phyloP scores from a whole-genome alignment of 2,113 vertebrate species.

The Chloroceryle aenea region DNA sequence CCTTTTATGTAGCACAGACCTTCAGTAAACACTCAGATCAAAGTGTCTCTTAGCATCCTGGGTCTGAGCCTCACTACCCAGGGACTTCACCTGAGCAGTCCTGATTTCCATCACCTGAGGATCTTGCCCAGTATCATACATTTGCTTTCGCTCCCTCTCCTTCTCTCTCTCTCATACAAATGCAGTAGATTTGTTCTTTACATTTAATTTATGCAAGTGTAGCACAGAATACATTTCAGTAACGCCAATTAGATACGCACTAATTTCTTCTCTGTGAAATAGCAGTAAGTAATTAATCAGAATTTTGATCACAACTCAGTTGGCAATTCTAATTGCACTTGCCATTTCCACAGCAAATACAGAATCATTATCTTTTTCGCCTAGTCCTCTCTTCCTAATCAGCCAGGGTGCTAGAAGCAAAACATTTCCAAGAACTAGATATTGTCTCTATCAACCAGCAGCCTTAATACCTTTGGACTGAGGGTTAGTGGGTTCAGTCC shows the following conservation, averaged over 20 bases:
- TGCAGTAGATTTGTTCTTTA: background rate
- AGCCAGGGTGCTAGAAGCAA: conserved; percentile 58
- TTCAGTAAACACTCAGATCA: background rate
- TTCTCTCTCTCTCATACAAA: background rate
- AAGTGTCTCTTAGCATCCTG: accelerated
- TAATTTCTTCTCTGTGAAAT: conserved; percentile 72
- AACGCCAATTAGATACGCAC: conserved; percentile 67
- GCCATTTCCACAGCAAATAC: conserved; percentile 65
- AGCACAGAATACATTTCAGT: conserved; percentile 47
- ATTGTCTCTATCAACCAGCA: conserved; percentile 44
- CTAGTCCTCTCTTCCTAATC: conserved; percentile 53
- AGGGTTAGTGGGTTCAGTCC: conserved; percentile 35
- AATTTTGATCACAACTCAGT: conserved; percentile 75
- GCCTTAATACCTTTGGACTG: conserved; percentile 56
- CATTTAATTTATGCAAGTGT: conserved; percentile 64
- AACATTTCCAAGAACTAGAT: conserved; percentile 73
- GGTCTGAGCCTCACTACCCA: background rate
- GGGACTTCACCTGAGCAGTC: background rate
- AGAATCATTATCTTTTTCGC: conserved; percentile 52
- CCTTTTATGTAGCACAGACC: background rate
- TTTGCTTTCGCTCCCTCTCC: background rate
- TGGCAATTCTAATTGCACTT: conserved; percentile 72
- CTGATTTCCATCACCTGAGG: background rate
- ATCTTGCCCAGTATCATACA: background rate
- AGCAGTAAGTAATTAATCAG: conserved; percentile 75